These are phyloP conservation scores for Tetranychus piercei DNA, from an alignment of 2,888 invertebrate species.

Conservation along the genomic window DNA sequence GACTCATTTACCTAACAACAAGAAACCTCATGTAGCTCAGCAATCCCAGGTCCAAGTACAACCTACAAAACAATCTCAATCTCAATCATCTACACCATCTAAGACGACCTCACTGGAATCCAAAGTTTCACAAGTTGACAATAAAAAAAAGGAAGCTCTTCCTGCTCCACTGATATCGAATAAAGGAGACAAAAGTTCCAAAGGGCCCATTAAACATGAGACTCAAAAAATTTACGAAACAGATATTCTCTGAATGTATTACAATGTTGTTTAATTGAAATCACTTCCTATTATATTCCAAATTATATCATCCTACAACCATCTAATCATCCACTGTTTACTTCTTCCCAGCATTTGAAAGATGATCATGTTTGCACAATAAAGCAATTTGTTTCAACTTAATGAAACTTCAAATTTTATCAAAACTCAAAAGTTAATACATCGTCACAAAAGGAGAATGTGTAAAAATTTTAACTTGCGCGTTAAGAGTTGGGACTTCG, in stretches of 20 bases:
- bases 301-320: no score
- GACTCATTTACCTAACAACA: conserved; percentile 40
- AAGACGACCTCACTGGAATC: not conserved
- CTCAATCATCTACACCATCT: not conserved
- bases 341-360: not conserved
- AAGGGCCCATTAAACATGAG: conserved; percentile 9
- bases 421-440: no score
- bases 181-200: not conserved
- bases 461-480: no score
- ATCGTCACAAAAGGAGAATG: no score
- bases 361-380: not conserved
- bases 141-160: not conserved
- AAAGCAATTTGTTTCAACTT: no score
- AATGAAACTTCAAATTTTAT: no score
- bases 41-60: not conserved
- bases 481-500: no score
- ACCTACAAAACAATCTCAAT: not conserved
- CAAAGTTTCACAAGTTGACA: not conserved
- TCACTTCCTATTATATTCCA: no score
- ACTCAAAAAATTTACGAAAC: conserved; percentile 50
- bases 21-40: not conserved
- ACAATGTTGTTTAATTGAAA: not conserved
- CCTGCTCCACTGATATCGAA: not conserved
- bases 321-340: not conserved
- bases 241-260: conserved; percentile 52